Evolutionary conservation across 2,113 vertebrate species (phyloP), one percentile per base, ranked within the genome.

Genomic region (Eonycteris spelaea): DNA sequence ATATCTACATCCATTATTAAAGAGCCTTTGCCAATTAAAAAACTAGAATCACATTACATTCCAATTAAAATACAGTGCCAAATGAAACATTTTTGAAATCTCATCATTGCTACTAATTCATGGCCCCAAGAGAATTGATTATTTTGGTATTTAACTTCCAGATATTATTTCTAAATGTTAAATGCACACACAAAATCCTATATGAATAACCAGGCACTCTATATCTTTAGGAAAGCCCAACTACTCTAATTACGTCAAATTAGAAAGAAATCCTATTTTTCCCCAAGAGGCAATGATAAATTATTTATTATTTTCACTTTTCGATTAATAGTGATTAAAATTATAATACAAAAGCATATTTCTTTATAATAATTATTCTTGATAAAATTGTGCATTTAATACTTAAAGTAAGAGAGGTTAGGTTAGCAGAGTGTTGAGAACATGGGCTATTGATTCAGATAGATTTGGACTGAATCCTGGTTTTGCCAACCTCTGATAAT

Each of bases 121-220:
- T 26, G 75, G 28, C 26, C 28, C 26, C 38, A 90, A 75, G 10
- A 7, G 7, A 80, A 92, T 7, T 86, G 13, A 77, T 73, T 78
- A 78, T 68, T 89, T 82, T 79, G 26, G 7, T 14, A 43, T 78
- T 97, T 71, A 93, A 53, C 45, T 40, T 75, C 33, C 19, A 80
- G 45, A 65, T 79, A 75, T 68, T 86, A 90, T 45, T 95, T 86
- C 51, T 89, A 89, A 90, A 75, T 67, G 53, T 79, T 70, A 80
- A 61, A 92, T 12, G 18, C n/a, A 92, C 7, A 86, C 21, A 80
- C 7, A 80, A 77, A 53, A 70, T 33, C 24, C 21, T 78, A 75
- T 75, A 73, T 57, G 40, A 26, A 86, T 57, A 90, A 70, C 5
- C n/a, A 93, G 21, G n/a, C 26, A 86, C 18, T 65, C 63, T 63